Conservation (phyloP, 2,888 invertebrate genomes). For the Tetragonisca angustula region DNA sequence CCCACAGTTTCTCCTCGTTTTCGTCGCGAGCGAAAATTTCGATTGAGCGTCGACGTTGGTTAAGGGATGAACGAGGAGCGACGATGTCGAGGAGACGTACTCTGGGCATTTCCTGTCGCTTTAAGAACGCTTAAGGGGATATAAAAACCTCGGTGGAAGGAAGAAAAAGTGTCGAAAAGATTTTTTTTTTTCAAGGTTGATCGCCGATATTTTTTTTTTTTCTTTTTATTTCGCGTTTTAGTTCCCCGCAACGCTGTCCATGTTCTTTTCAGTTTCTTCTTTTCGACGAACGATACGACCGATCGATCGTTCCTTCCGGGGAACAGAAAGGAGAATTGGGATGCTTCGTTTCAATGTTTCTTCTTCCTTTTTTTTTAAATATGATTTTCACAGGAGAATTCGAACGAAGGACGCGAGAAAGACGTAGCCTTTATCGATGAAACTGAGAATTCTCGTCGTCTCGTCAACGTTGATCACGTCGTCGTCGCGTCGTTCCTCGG, state of each 20-base stretch:
- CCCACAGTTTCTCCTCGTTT: conserved; percentile 35
- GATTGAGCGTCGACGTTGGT: conserved; percentile 6
- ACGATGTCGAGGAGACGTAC: conserved; percentile 20
- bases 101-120: conserved; percentile 37
- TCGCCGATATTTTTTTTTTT: neutral
- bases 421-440: neutral
- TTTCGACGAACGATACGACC: neutral
- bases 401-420: too few species aligned
- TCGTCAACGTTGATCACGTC: conserved; percentile 13
- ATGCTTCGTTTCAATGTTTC: neutral
- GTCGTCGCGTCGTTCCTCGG: conserved; percentile 27
- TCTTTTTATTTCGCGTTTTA: neutral
- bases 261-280: neutral
- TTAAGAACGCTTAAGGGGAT: conserved; percentile 3
- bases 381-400: neutral
- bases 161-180: neutral
- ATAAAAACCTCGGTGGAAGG: too few species aligned
- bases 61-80: conserved; percentile 16
- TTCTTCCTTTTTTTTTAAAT: neutral
- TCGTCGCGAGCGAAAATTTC: conserved; percentile 36
- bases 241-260: neutral
- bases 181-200: neutral
- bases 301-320: neutral
- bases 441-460: neutral
- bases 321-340: neutral